Base-by-base conservation (phyloP, 2,797 vertebrate genomes). In the Anolis apletophallus region DNA sequence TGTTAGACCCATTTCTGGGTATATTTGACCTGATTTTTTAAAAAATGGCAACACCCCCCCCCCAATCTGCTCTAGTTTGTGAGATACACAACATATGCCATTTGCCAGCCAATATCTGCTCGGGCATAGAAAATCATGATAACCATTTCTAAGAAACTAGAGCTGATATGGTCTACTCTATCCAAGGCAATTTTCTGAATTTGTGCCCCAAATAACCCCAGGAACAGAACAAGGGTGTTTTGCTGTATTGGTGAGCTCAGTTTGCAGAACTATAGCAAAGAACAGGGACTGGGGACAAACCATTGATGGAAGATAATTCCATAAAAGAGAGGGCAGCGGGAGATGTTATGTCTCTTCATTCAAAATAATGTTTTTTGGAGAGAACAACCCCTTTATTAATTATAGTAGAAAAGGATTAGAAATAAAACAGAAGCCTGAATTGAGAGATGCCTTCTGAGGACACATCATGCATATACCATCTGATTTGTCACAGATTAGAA, bases 241-340 rank as follows among this genome's bases (percentile, higher is more conserved):
- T 0, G 0, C 75, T 85, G 69, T 80, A 83, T 78, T 12, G 1
- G 85, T 79, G 84, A 85, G 68, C 67, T 54, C 36, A 81, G 52
- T 81, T 80, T 83, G 74, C 16, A 36, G 69, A 55, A 81, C 40
- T 83, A 46, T 46, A 46, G 40, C 40, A 82, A 86, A 52, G 81
- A 83, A 84, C 2, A 5, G 0, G 1, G 3, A 78, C 79, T 0
- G 0, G 72, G 19, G 57, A 75, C 52, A 80, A 83, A 55, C 67
- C 21, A 50, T 61, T 73, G 29, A 74, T 17, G 10, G 12, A 59
- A 50, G 64, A 57, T 85, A 81, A 81, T 46, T 80, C 52, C 29
- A 84, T 1, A 16, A 83, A 88, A 50, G 34, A 68, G 50, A 50
- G 75, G 16, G 1, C 54, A 90, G 73, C 34, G 16, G 81, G 17